Evolutionary conservation across 2,113 vertebrate genomes (phyloP).

Genomic region (Lepisosteus oculatus): DNA sequence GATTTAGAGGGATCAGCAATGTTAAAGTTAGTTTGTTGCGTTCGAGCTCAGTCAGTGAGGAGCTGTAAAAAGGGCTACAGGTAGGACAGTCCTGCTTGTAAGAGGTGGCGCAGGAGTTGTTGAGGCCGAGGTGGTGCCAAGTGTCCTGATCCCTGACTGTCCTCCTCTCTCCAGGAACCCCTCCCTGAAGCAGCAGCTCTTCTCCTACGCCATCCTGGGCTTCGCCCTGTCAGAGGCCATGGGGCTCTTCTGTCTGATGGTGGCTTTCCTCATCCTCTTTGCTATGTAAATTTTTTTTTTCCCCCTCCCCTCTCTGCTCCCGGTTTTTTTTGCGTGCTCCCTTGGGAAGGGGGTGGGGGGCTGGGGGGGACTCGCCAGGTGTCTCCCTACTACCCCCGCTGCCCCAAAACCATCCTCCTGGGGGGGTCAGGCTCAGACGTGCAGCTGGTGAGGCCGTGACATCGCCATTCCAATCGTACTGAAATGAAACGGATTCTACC

Average conservation of each 20-base stretch:
- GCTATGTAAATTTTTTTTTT: conserved; percentile 58
- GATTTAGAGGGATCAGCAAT: no score
- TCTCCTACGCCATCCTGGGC: conserved; percentile 74
- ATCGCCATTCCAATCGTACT: conserved; percentile 55
- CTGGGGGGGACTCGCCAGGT: not conserved
- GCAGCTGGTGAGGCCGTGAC: conserved; percentile 30
- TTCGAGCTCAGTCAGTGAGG: no score
- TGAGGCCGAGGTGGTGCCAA: no score
- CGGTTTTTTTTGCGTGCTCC: not conserved
- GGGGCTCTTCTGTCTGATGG: conserved; percentile 77
- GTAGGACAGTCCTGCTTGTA: no score
- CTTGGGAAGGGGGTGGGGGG: no score
- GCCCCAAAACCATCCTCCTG: conserved; percentile 2
- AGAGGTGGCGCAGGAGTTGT: no score
- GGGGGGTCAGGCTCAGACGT: conserved; percentile 27
- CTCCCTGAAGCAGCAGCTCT: conserved; percentile 75
- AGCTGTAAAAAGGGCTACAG: no score
- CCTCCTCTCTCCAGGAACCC: conserved; percentile 61
- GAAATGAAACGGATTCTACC: conserved; percentile 30
- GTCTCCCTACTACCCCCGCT: conserved; percentile 8
- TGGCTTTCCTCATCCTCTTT: conserved; percentile 75
- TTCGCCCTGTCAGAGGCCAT: conserved; percentile 74
- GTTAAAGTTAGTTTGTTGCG: no score
- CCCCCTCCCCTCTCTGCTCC: not conserved
- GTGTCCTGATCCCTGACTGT: not conserved